Evolutionary conservation across 2,113 vertebrate genomes (phyloP), one percentile per base, ranked within the genome.

Genomic region (Thryonomys swinderianus): DNA sequence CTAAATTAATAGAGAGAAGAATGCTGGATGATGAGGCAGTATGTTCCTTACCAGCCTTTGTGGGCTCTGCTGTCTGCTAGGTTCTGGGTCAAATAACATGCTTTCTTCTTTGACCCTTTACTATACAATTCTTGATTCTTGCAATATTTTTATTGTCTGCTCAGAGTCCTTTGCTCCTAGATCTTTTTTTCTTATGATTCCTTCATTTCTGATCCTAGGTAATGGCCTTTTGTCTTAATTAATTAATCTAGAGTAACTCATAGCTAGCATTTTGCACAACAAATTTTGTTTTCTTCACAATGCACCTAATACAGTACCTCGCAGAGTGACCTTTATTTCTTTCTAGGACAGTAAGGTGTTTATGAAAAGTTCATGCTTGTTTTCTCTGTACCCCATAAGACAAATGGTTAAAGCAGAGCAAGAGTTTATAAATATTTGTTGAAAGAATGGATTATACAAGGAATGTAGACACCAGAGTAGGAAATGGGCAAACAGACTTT

Each of bases 71-170:
- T 27, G 2, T 32, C 55, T 40, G 3, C 27, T 13, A 55, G n/a
- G 5, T 27, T 57, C 48, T 34, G 80, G 18, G 6, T 0, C 1
- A 37, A 71, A 3, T 51, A 45, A 18, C 0, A 3, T 21, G 0
- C 6, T 32, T 34, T 82, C 40, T 23, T 30, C 23, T 25, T 40
- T 66, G 18, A 13, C 16, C 8, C 27, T 48, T 45, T 32, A 27
- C 62, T 64, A 55, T 34, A 32, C 45, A 78, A 61, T 85, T 69
- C 37, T 94, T 45, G 7, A 3, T 64, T 74, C 67, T 67, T 45
- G 4, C 3, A 61, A 7, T 48, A 32, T 61, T 89, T 23, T 13
- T 20, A 61, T 92, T 85, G 9, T 78, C 1, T 71, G 34, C 14
- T 59, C 18, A 37, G 4, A 84, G 40, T 67, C 40, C 25, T 64